Evolutionary conservation across 1,140 invertebrate genomes (phyloP).

Genomic region (Grapholita molesta): DNA sequence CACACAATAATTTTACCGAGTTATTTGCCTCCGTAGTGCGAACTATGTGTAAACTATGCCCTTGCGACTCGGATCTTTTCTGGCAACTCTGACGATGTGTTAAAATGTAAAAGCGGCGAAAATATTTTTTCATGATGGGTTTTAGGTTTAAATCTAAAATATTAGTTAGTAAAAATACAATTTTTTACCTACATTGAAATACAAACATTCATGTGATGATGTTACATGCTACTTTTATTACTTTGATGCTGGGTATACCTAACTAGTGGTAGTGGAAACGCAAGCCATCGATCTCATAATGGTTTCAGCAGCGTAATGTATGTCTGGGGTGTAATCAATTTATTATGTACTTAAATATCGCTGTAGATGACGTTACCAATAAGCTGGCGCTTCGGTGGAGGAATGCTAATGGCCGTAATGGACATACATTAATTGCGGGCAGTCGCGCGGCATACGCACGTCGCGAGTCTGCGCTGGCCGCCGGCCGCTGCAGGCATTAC

Average conservation of each 20-base stretch:
- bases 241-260: no score
- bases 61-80: conserved; percentile 26
- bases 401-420: conserved; percentile 43
- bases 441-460: conserved; percentile 23
- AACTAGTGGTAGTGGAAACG: background rate
- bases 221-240: background rate
- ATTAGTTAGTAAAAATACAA: background rate
- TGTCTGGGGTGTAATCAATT: conserved; percentile 30
- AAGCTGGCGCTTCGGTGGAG: conserved; percentile 32
- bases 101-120: background rate
- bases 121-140: background rate
- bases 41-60: conserved; percentile 46
- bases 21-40: conserved; percentile 35
- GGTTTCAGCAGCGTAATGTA: conserved; percentile 10
- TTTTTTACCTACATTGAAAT: background rate
- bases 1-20: conserved; percentile 31
- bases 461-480: conserved; percentile 1
- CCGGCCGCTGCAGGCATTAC: conserved; percentile 13
- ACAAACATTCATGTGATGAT: background rate
- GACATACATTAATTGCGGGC: conserved; percentile 34
- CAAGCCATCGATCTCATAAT: conserved; percentile 16
- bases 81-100: conserved; percentile 6
- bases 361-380: conserved; percentile 44
- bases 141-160: background rate
- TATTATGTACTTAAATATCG: conserved; percentile 37